phyloP scores from a whole-genome alignment of 2,797 vertebrate genomes.

The Cuculus canorus region DNA sequence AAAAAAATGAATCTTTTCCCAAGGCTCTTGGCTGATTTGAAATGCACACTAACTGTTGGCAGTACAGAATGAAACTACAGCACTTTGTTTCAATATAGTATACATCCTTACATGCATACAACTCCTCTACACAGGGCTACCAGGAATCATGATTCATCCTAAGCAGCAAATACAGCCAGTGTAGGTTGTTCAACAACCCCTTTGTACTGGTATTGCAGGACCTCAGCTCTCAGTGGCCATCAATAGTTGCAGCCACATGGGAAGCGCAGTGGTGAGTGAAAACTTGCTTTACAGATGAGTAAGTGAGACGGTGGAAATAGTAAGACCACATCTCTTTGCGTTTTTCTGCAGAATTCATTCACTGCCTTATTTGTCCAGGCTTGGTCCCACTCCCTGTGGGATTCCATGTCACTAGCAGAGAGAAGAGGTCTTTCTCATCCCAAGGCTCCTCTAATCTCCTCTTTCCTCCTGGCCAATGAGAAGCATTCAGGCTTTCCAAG shows the following conservation, averaged over 20 bases:
- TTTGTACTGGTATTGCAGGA: background rate
- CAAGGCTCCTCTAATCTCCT: background rate
- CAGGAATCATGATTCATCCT: accelerated
- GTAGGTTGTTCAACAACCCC: background rate
- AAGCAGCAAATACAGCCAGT: background rate
- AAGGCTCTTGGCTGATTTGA: background rate
- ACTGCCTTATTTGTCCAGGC: background rate
- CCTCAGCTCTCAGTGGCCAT: background rate
- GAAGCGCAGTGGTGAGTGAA: background rate
- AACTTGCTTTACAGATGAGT: slow-evolving; percentile 52
- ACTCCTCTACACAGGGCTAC: background rate
- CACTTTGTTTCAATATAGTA: background rate
- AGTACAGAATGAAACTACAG: background rate
- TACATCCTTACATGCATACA: background rate
- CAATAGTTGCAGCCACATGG: background rate
- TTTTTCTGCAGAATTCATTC: slow-evolving; percentile 7
- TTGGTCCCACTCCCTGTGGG: background rate
- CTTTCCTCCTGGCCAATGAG: background rate
- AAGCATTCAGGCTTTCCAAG: background rate
- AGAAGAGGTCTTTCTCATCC: background rate
- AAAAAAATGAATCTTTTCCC: background rate
- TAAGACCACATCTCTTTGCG: background rate
- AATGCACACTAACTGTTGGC: background rate
- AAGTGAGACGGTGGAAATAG: background rate
- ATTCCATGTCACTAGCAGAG: background rate